These are phyloP conservation scores for Diorhabda sublineata DNA, from an alignment of 1,140 invertebrate genomes.

Conservation along the genomic window DNA sequence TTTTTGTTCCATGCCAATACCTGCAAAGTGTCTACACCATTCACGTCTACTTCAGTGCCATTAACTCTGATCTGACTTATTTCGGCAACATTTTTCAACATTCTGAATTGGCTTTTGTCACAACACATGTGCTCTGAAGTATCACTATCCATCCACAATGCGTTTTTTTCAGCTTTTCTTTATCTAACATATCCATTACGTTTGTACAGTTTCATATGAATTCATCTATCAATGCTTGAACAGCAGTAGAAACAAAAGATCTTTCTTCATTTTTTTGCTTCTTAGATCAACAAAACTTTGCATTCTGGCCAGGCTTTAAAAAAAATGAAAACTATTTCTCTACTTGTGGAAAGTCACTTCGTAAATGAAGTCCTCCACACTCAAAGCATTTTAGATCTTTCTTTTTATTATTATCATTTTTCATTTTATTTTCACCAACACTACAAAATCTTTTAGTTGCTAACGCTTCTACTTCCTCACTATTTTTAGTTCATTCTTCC, in stretches of 20 bases:
- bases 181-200: neutral
- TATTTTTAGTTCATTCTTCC: no score
- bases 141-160: neutral
- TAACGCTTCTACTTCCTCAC: slow-evolving; percentile 3
- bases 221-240: neutral
- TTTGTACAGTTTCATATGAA: neutral
- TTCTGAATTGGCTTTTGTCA: slow-evolving; percentile 6
- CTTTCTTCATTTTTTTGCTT: slow-evolving; percentile 5
- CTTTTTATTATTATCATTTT: neutral
- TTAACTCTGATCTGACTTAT: neutral
- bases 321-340: neutral
- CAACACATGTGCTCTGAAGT: neutral
- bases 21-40: neutral
- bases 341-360: neutral
- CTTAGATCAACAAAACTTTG: slow-evolving; percentile 10
- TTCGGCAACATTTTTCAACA: no score
- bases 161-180: neutral
- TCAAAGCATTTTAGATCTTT: slow-evolving; percentile 4
- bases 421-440: neutral
- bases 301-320: slow-evolving; percentile 5
- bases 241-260: no score
- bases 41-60: neutral
- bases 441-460: neutral
- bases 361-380: neutral
- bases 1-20: neutral